These are phyloP conservation scores for Drosophila kohkoa DNA, from an alignment of 1,140 invertebrate genomes.

Conservation along the genomic window DNA sequence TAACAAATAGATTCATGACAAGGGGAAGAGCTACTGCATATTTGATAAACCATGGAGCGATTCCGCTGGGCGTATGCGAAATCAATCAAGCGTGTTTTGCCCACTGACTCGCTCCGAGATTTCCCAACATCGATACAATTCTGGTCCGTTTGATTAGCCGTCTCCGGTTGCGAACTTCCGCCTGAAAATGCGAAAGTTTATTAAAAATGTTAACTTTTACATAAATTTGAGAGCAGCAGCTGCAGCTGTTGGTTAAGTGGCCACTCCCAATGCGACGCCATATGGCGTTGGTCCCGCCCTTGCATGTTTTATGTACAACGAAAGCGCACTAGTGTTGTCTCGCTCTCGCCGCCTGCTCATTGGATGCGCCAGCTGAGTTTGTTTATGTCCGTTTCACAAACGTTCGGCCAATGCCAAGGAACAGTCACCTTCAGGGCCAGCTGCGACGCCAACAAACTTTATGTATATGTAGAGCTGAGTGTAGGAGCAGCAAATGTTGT, in stretches of 20 bases:
- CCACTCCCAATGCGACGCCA: constrained; percentile 66
- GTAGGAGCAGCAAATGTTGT: constrained; percentile 18
- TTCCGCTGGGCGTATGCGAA: constrained; percentile 49
- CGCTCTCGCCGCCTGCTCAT: constrained; percentile 52
- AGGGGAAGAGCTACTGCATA: constrained; percentile 1
- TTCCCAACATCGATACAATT: constrained; percentile 31
- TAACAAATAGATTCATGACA: constrained; percentile 42
- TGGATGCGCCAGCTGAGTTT: constrained; percentile 50
- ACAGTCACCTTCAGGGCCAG: constrained; percentile 51
- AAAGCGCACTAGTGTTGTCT: constrained; percentile 52
- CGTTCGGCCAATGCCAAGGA: constrained; percentile 60
- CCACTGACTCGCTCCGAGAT: neutral
- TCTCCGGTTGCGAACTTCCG: constrained; percentile 63
- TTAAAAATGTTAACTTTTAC: constrained; percentile 82
- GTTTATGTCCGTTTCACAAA: constrained; percentile 47
- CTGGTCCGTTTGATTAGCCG: constrained; percentile 65
- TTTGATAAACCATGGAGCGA: constrained; percentile 41
- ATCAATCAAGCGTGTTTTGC: constrained; percentile 72
- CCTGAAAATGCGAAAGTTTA: constrained; percentile 78
- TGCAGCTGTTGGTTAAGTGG: constrained; percentile 55
- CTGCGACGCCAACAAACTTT: constrained; percentile 27
- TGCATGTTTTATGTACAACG: constrained; percentile 51
- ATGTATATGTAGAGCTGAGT: neutral
- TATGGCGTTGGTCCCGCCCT: constrained; percentile 54
- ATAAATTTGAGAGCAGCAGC: constrained; percentile 55